Evolutionary conservation across 2,797 vertebrate genomes (phyloP), one percentile per base, ranked within the genome.

Genomic region (Siniperca undulata): DNA sequence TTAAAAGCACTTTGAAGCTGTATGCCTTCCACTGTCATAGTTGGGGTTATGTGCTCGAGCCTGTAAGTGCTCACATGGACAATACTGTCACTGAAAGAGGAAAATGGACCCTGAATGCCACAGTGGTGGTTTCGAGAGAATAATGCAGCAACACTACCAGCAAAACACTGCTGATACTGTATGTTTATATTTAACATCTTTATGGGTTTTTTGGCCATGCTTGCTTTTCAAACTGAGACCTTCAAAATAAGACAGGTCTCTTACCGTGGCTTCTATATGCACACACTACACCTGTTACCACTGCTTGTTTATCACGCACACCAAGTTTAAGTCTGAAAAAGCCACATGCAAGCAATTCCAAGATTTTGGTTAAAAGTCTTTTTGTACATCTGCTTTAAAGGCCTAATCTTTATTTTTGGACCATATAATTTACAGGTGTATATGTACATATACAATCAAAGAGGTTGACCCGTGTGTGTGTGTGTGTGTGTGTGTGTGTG

Each of bases 121-220:
- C 48, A 59, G 44, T 66, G 70, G 24, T 58, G 61, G 56, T 61
- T 78, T 86, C 2, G 5, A 76, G 30, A 78, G 61, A 86, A 78
- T 71, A 80, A 86, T 66, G 80, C 22, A 30, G 50, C 27, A 76
- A 82, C 14, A 61, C 46, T 48, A 36, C 10, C 36, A 34, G 62
- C 40, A 59, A n/a, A 56, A 72, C 67, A 48, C 14, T 40, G 44
- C 60, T 83, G 77, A 82, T 70, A 55, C 17, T 36, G 16, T 46
- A 66, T 79, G 71, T 83, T 84, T 82, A 84, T 70, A 80, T 84
- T 83, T 67, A 74, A 80, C n/a, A 77, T 61, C 53, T n/a, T 64
- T 40, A 52, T 66, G 64, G 50, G 56, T 74, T 69, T 76, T 84
- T 82, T 69, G n/a, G 42, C 78, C 78, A 68, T 59, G 70, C 67